phyloP scores from a whole-genome alignment of 2,888 invertebrate genomes.

The Leptopilina myrica region DNA sequence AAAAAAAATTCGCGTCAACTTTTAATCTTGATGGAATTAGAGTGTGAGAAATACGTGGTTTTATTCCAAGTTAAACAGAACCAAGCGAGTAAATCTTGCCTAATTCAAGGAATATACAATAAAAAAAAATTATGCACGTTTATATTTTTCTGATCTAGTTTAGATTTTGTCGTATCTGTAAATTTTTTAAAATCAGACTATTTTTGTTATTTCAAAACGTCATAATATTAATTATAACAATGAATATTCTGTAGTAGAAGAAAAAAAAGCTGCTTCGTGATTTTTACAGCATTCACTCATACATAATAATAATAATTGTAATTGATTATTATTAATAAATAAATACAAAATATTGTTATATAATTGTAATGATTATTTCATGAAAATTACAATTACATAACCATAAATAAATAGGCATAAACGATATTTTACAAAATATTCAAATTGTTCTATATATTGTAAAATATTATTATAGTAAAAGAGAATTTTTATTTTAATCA shows the following conservation, averaged over 20 bases:
- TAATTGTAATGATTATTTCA: too few relatives aligned
- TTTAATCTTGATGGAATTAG: constrained; percentile 20
- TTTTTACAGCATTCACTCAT: constrained; percentile 5
- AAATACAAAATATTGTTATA: too few relatives aligned
- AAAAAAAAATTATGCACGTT: constrained; percentile 23
- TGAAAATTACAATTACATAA: too few relatives aligned
- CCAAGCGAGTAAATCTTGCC: constrained; percentile 27
- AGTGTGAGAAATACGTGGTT: constrained; percentile 16
- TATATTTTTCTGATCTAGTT: constrained; percentile 35
- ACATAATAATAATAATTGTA: too few relatives aligned
- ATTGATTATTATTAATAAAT: too few relatives aligned
- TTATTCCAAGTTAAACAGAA: constrained; percentile 23
- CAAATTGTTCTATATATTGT: too few relatives aligned
- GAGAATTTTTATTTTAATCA: too few relatives aligned
- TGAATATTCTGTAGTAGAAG: not conserved
- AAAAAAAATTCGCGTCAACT: constrained; percentile 3
- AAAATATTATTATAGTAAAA: too few relatives aligned
- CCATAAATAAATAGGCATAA: too few relatives aligned
- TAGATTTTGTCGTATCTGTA: constrained; percentile 27
- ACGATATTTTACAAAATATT: too few relatives aligned
- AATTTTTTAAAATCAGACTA: constrained; percentile 25
- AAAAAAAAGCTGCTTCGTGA: not conserved
- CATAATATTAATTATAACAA: constrained; percentile 15
- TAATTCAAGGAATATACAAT: constrained; percentile 25
- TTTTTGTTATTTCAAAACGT: constrained; percentile 11